Conservation (phyloP, 2,113 vertebrate species). For the Halichoerus grypus region DNA sequence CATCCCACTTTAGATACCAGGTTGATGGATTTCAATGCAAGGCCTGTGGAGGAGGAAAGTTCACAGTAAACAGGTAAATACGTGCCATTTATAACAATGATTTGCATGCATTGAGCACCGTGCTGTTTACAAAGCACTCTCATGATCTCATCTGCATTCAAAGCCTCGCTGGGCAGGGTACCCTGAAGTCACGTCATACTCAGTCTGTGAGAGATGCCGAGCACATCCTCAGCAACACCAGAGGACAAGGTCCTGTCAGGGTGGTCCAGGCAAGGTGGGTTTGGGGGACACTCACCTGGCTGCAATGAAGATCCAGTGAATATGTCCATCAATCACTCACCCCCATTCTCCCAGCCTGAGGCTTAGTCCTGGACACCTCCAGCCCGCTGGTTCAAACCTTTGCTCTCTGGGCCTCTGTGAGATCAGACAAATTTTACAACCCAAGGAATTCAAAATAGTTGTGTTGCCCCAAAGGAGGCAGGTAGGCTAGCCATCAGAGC, state of each 20-base stretch:
- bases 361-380: not conserved
- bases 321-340: not conserved
- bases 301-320: not conserved
- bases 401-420: not conserved
- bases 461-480: not conserved
- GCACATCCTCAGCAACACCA: not conserved
- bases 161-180: not conserved
- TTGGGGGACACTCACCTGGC: not conserved
- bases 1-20: not conserved
- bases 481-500: not conserved
- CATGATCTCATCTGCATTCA: not conserved
- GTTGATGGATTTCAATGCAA: not conserved
- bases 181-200: not conserved
- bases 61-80: not conserved
- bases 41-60: not conserved
- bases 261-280: not conserved
- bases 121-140: not conserved
- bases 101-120: not conserved
- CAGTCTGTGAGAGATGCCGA: not conserved
- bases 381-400: not conserved
- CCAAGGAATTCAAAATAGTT: not conserved
- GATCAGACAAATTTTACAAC: not conserved
- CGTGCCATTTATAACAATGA: not conserved
- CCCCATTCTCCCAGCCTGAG: not conserved
- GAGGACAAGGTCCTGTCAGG: not conserved